Conservation (phyloP, 2,888 invertebrate genomes). For the Dryocosmus kuriphilus region DNA sequence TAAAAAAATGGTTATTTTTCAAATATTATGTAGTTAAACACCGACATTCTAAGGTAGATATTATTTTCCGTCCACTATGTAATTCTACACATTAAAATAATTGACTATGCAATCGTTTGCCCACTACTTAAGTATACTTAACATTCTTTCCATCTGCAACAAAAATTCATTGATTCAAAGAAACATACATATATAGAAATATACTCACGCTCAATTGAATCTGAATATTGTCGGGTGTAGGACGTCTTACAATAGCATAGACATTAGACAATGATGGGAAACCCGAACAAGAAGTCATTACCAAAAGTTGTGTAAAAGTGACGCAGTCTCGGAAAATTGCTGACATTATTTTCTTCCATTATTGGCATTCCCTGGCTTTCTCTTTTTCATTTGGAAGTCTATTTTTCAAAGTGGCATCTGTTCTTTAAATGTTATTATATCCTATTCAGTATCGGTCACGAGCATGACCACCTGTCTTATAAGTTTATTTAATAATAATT, state of each 20-base stretch:
- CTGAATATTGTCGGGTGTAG: neutral
- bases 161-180: neutral
- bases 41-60: neutral
- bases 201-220: conserved; percentile 1
- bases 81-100: neutral
- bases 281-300: neutral
- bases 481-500: too few relatives aligned
- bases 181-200: neutral
- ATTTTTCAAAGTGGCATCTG: neutral
- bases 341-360: neutral
- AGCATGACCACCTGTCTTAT: too few relatives aligned
- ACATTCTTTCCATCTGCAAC: neutral
- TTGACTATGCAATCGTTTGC: neutral
- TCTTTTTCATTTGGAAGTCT: neutral
- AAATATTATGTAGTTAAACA: neutral
- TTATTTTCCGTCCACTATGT: neutral
- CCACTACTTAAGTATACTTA: neutral
- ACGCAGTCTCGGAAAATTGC: neutral
- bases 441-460: too few relatives aligned
- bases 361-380: neutral
- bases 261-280: conserved; percentile 2
- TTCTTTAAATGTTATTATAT: neutral
- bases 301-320: conserved; percentile 1
- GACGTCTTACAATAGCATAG: neutral
- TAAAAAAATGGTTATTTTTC: neutral